These are phyloP conservation scores for Drosophila pegasa DNA, from an alignment of 2,888 invertebrate species.

Conservation along the genomic window DNA sequence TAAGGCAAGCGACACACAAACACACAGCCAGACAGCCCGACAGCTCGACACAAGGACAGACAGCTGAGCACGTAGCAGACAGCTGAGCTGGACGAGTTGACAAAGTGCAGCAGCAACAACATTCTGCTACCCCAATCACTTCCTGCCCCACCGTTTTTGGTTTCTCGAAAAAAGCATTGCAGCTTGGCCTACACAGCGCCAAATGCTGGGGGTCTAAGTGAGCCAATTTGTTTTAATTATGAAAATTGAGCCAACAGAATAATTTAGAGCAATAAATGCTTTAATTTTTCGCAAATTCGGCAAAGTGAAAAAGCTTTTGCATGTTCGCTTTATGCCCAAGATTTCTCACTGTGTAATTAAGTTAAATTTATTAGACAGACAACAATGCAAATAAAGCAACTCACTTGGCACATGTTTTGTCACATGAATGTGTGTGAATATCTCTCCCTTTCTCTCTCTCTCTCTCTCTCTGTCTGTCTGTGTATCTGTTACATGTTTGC, in stretches of 20 bases:
- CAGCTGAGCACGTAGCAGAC: slow-evolving; percentile 71
- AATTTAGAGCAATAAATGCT: not conserved
- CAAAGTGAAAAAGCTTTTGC: slow-evolving; percentile 4
- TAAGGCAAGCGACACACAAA: slow-evolving; percentile 45
- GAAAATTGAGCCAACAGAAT: not conserved
- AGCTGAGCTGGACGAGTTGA: slow-evolving; percentile 75
- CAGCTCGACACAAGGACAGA: slow-evolving; percentile 64
- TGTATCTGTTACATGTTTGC: slow-evolving; percentile 60
- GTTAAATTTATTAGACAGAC: slow-evolving; percentile 19
- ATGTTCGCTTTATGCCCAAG: slow-evolving; percentile 9
- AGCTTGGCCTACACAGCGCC: slow-evolving; percentile 43
- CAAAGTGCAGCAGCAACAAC: slow-evolving; percentile 65
- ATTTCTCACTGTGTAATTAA: slow-evolving; percentile 51
- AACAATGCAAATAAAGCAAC: slow-evolving; percentile 58
- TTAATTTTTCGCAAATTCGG: not conserved
- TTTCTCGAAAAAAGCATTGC: slow-evolving; percentile 15
- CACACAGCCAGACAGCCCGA: not conserved
- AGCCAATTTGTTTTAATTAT: not conserved
- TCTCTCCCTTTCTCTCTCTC: no score
- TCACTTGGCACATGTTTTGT: slow-evolving; percentile 51
- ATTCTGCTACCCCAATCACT: not conserved
- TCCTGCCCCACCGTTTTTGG: not conserved
- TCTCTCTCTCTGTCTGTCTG: not conserved
- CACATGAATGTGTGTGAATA: slow-evolving; percentile 22
- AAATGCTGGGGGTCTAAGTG: slow-evolving; percentile 26